These are phyloP conservation scores for Oxycera nigricornis DNA, from an alignment of 2,888 invertebrate species.

Conservation along the genomic window DNA sequence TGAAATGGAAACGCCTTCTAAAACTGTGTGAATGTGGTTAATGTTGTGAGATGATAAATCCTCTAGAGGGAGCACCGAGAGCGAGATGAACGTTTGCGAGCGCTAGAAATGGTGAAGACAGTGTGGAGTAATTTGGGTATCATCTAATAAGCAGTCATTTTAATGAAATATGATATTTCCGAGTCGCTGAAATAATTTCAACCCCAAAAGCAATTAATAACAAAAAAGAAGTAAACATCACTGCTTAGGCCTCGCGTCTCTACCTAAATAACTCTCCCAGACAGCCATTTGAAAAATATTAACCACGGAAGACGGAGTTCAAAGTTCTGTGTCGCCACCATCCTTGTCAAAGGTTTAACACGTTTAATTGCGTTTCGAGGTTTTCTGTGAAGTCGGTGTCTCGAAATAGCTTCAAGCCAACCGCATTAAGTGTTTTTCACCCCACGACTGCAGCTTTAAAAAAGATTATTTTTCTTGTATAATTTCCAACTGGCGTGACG, in stretches of 20 bases:
- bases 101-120: too few species aligned
- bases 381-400: constrained; percentile 5
- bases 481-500: constrained; percentile 4
- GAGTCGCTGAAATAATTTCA: constrained; percentile 24
- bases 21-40: too few species aligned
- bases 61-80: too few species aligned
- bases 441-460: constrained; percentile 14
- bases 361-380: constrained; percentile 37
- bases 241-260: not conserved
- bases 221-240: constrained; percentile 18
- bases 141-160: constrained; percentile 25
- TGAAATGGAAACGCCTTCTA: too few species aligned
- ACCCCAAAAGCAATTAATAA: constrained; percentile 31
- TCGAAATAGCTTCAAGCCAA: constrained; percentile 5
- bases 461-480: constrained; percentile 20
- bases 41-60: too few species aligned
- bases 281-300: constrained; percentile 33
- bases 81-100: too few species aligned
- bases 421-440: constrained; percentile 23
- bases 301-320: constrained; percentile 25
- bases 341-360: constrained; percentile 30
- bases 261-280: constrained; percentile 37
- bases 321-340: not conserved
- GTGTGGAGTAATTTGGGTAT: too few species aligned
- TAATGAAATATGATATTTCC: constrained; percentile 31